phyloP scores from a whole-genome alignment of 2,888 invertebrate species.

The Timema cristinae region DNA sequence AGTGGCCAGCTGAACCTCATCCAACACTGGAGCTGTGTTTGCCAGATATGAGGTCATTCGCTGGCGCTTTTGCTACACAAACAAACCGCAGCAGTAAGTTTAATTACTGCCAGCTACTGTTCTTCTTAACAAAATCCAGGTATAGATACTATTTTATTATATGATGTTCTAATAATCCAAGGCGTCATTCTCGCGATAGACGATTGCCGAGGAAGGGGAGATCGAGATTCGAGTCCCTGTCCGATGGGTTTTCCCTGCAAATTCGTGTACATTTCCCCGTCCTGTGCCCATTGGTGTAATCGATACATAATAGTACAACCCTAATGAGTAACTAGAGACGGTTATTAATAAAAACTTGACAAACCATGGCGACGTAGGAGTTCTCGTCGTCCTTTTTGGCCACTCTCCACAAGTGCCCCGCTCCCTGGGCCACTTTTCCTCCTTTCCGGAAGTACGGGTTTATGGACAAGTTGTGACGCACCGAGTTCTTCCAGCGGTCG shows the following conservation, averaged over 20 bases:
- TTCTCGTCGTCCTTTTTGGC: constrained; percentile 19
- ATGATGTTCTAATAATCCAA: too few relatives aligned
- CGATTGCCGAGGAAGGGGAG: too few relatives aligned
- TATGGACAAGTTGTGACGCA: constrained; percentile 84
- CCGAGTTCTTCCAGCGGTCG: constrained; percentile 91
- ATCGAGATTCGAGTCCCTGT: too few relatives aligned
- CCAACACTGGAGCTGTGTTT: constrained; percentile 39
- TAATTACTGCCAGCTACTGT: too few relatives aligned
- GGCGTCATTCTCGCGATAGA: too few relatives aligned
- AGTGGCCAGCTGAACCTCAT: constrained; percentile 53
- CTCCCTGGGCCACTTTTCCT: constrained; percentile 78
- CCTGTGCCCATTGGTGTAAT: too few relatives aligned
- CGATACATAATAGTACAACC: too few relatives aligned
- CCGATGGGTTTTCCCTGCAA: too few relatives aligned
- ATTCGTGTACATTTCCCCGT: too few relatives aligned
- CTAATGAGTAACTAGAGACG: too few relatives aligned
- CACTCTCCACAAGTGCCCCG: constrained; percentile 86
- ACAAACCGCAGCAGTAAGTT: neutral
- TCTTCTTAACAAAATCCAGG: too few relatives aligned
- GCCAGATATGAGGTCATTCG: constrained; percentile 16
- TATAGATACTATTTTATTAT: neutral
- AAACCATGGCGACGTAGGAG: neutral
- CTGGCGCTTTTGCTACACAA: constrained; percentile 23
- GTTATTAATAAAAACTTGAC: too few relatives aligned
- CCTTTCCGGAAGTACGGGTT: constrained; percentile 90